These are phyloP conservation scores for Hypothenemus hampei DNA, from an alignment of 1,140 invertebrate genomes.

Conservation along the genomic window DNA sequence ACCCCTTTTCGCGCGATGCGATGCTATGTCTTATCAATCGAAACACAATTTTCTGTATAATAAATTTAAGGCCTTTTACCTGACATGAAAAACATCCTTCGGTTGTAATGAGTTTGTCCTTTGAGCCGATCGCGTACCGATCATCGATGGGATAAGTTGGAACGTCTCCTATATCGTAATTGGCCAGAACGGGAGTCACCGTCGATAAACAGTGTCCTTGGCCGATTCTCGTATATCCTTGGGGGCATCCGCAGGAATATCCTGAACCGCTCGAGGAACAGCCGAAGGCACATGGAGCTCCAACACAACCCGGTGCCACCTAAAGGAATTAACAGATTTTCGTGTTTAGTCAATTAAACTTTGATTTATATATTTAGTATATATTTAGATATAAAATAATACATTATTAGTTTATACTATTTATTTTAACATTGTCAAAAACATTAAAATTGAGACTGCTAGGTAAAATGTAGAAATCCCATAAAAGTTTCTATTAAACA, in stretches of 20 bases:
- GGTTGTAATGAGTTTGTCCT: slow-evolving; percentile 73
- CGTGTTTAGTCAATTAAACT: background rate
- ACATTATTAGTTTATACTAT: no score
- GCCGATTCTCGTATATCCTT: slow-evolving; percentile 62
- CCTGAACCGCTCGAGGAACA: slow-evolving; percentile 61
- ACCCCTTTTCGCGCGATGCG: no score
- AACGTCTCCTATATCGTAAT: slow-evolving; percentile 62
- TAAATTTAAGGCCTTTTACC: slow-evolving; percentile 50
- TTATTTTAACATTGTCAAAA: no score
- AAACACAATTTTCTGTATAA: background rate
- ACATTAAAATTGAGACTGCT: no score
- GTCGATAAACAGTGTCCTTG: slow-evolving; percentile 78
- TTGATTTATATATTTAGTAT: background rate
- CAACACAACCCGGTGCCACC: slow-evolving; percentile 62
- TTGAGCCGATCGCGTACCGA: slow-evolving; percentile 43
- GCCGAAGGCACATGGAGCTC: slow-evolving; percentile 72
- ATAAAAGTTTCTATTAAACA: no score
- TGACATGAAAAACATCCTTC: slow-evolving; percentile 90
- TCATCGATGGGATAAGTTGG: slow-evolving; percentile 60
- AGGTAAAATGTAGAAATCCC: no score
- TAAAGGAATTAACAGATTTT: slow-evolving; percentile 39
- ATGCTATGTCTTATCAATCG: no score
- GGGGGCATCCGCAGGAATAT: slow-evolving; percentile 74
- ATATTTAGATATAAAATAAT: no score
- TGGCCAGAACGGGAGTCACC: slow-evolving; percentile 55